These are phyloP conservation scores for Sebastes alutus DNA, from an alignment of 2,797 vertebrate genomes.

Conservation along the genomic window DNA sequence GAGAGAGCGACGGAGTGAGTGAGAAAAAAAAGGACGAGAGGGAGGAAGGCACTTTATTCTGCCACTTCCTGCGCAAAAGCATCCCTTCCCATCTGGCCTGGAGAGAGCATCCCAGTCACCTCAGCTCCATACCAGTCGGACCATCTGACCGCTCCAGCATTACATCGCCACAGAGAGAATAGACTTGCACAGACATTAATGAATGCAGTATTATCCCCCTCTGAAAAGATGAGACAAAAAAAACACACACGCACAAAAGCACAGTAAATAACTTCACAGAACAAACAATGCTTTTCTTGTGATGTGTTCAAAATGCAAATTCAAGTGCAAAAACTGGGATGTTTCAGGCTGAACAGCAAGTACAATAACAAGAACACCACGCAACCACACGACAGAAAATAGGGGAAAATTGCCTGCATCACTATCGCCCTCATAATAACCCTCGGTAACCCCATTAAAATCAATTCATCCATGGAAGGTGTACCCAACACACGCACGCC, in stretches of 20 bases:
- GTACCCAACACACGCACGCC: background rate
- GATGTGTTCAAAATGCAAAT: constrained; percentile 12
- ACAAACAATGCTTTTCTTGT: background rate
- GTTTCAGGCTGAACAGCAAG: background rate
- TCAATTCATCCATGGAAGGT: constrained; percentile 43
- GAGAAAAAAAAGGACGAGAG: constrained; percentile 14
- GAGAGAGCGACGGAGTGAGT: background rate
- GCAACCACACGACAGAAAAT: background rate
- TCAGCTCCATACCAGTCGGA: constrained; percentile 37
- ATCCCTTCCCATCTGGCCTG: constrained; percentile 54
- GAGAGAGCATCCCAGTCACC: constrained; percentile 37
- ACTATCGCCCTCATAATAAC: constrained; percentile 36
- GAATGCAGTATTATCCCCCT: background rate
- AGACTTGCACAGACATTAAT: background rate
- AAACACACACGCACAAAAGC: background rate
- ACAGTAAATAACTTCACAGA: background rate
- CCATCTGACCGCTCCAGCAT: constrained; percentile 48
- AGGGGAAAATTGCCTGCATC: constrained; percentile 10
- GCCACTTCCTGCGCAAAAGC: constrained; percentile 47
- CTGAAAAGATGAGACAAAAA: background rate
- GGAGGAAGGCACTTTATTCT: constrained; percentile 35
- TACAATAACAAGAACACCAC: background rate
- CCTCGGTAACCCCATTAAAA: constrained; percentile 44
- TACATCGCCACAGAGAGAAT: background rate
- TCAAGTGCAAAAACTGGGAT: background rate